Conservation (phyloP, 1,140 invertebrate species). For the Tribolium madens region DNA sequence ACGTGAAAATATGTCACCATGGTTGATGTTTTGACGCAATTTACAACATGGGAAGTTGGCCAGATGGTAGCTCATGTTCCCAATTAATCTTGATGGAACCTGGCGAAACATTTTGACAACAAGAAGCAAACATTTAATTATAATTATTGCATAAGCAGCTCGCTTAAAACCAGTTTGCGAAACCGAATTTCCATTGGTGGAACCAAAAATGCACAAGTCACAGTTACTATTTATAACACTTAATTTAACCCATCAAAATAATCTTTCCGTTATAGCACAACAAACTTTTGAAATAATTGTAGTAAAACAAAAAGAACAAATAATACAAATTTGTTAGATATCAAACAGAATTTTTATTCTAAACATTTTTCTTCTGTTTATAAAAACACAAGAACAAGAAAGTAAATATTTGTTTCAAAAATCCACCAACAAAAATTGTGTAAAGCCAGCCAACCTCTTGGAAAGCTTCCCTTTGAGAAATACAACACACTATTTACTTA, state of each 20-base stretch:
- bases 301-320: too few species aligned
- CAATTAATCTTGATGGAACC: conserved; percentile 13
- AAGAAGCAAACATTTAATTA: conserved; percentile 20
- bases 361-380: not conserved
- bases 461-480: conserved; percentile 8
- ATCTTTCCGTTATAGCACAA: too few species aligned
- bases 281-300: too few species aligned
- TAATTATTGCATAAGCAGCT: conserved; percentile 4
- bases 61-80: conserved; percentile 14
- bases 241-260: too few species aligned
- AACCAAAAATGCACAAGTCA: not conserved
- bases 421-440: not conserved
- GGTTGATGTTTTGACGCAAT: conserved; percentile 19
- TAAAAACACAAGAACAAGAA: not conserved
- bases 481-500: conserved; percentile 32
- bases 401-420: not conserved
- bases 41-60: conserved; percentile 22
- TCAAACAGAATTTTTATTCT: too few species aligned
- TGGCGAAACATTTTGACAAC: conserved; percentile 10
- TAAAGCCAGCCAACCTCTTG: not conserved
- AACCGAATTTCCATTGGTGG: not conserved
- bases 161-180: not conserved
- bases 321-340: too few species aligned
- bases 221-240: too few species aligned
- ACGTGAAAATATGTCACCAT: conserved; percentile 16